Evolutionary conservation across 2,113 vertebrate species (phyloP), one percentile per base, ranked within the genome.

Genomic region (Lepidothrix coronata): DNA sequence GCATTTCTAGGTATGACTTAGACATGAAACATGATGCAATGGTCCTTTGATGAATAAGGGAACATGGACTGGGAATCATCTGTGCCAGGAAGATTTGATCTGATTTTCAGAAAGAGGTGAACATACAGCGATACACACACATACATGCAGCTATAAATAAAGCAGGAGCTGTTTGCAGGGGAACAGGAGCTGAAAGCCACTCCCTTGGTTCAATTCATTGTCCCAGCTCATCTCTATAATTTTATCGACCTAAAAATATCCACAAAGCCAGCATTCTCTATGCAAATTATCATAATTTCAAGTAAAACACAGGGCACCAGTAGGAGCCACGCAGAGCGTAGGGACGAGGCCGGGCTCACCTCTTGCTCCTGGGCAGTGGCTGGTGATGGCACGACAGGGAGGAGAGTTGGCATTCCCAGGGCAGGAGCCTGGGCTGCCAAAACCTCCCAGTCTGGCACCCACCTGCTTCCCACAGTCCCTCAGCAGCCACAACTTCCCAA

Each of bases 161-260:
- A 95, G 39, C 78, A 77, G 51, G 72, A 88, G 72, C 65, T 91
- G 68, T 76, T 85, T 77, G 61, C 65, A 66, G 71, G 51, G 52
- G 59, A 93, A 83, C 63, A 80, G 85, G 67, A 88, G 71, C 81
- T 2, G 18, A 89, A 46, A 94, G 66, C 85, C 87, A 91, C 87
- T 95, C 72, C 85, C 73, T 84, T 92, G 68, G 91, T 86, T 93
- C 71, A 78, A 71, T 92, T 90, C 85, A 78, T 76, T 94, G 82
- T 88, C 73, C 73, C 57, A 57, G 31, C 59, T 77, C 91, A 94
- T 71, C 88, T 88, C 76, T 41, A 4, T 93, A 72, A 88, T 94
- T 94, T 92, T 78, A 94, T 90, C 76, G 89, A 70, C 72, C 90
- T 96, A 93, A 93, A 95, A 90, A 94, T 88, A 95, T 1, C 90